Evolutionary conservation across 2,113 vertebrate species (phyloP).

Genomic region (Xiphias gladius): DNA sequence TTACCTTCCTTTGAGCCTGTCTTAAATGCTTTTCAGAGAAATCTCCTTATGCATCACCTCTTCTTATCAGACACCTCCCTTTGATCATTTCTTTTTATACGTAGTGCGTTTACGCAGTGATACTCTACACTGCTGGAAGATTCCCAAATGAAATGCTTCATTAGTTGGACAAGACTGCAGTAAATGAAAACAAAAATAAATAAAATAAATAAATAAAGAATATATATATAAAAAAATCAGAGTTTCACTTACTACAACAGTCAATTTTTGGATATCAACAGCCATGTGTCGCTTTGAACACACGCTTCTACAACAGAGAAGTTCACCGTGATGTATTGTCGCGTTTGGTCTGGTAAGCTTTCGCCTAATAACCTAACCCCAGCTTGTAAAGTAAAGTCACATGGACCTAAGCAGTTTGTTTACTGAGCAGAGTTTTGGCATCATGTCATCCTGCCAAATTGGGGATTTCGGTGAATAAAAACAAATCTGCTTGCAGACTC

Average conservation of each 20-base stretch:
- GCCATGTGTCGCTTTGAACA: neutral
- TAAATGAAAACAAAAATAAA: neutral
- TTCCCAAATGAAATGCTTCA: neutral
- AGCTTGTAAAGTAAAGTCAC: constrained; percentile 37
- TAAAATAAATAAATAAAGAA: too few species aligned
- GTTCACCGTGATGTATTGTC: neutral
- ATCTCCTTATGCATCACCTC: constrained; percentile 36
- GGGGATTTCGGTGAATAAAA: constrained; percentile 51
- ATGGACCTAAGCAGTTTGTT: constrained; percentile 65
- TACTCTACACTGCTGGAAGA: neutral
- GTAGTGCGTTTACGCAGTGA: neutral
- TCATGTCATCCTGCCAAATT: constrained; percentile 42
- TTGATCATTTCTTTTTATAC: neutral
- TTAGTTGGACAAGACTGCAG: neutral
- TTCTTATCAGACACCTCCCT: constrained; percentile 18
- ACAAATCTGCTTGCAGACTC: constrained; percentile 47
- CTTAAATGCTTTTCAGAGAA: constrained; percentile 25
- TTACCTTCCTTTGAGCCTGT: constrained; percentile 5
- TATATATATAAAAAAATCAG: too few species aligned
- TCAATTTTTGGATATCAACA: neutral
- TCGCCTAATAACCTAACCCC: constrained; percentile 21
- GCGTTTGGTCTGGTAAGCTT: neutral
- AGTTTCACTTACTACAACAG: neutral
- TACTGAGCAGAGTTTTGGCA: constrained; percentile 39
- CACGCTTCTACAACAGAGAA: neutral